Conservation (phyloP, 2,113 vertebrate species). For the Actenoides lindsayi region DNA sequence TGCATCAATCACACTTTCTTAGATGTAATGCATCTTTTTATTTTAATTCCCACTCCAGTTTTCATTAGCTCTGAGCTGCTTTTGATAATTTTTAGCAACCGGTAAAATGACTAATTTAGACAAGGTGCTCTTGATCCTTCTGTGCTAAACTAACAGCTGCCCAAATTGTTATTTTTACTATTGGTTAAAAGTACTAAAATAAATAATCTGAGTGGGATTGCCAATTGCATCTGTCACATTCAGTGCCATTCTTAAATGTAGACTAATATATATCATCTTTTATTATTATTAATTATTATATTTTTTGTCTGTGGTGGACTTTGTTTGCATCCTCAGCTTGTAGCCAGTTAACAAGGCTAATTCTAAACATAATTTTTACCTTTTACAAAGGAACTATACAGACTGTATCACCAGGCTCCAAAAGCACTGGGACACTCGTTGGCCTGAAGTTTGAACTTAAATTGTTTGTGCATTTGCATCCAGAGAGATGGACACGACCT, state of each 20-base stretch:
- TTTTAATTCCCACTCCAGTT: background rate
- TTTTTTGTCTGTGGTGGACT: background rate
- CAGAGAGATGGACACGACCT: background rate
- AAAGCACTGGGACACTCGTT: background rate
- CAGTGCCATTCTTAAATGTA: background rate
- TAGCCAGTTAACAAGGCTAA: background rate
- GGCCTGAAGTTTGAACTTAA: background rate
- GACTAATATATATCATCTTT: background rate
- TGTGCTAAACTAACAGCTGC: background rate
- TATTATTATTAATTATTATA: background rate
- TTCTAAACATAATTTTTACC: background rate
- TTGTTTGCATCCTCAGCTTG: background rate
- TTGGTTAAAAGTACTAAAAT: background rate
- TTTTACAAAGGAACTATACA: background rate
- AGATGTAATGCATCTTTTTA: background rate
- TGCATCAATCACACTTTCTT: background rate
- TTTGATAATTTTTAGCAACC: background rate
- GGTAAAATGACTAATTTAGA: background rate
- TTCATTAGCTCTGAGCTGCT: background rate
- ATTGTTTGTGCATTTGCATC: background rate
- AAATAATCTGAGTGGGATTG: background rate
- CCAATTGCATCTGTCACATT: background rate
- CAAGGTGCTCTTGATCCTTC: background rate
- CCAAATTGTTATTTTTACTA: background rate
- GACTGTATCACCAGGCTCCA: background rate